Evolutionary conservation across 2,888 invertebrate genomes (phyloP).

Genomic region (Zaprionus lineosus): DNA sequence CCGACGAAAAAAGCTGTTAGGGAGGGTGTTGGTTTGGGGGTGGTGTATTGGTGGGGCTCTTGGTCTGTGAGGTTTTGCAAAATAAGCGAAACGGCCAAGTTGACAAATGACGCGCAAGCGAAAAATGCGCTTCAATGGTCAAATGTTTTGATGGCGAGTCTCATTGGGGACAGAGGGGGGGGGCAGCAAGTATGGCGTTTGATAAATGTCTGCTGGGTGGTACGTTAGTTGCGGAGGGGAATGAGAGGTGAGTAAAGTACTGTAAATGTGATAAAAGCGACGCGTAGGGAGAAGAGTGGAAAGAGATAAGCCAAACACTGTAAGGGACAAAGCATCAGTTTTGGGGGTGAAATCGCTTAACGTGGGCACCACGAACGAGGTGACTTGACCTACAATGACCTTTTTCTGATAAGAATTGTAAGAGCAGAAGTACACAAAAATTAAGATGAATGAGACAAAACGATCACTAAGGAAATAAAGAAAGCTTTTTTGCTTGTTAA

Average conservation of each 20-base stretch:
- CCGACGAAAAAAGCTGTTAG: conserved; percentile 11
- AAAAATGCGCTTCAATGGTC: conserved; percentile 76
- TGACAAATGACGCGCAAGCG: conserved; percentile 76
- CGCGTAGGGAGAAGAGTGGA: conserved; percentile 19
- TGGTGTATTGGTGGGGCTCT: not conserved
- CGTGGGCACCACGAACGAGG: not conserved
- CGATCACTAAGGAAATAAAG: too few species aligned
- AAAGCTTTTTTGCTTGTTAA: too few species aligned
- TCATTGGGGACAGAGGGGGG: not conserved
- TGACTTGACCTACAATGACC: conserved; percentile 31
- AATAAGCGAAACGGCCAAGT: conserved; percentile 41
- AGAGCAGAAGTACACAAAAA: too few species aligned
- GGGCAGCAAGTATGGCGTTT: conserved; percentile 7
- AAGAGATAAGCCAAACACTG: conserved; percentile 35
- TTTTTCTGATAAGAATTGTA: conserved; percentile 34
- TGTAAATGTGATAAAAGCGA: conserved; percentile 36
- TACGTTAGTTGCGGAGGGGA: not conserved
- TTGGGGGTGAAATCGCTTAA: too few species aligned
- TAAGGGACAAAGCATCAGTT: not conserved
- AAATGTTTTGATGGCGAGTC: conserved; percentile 54
- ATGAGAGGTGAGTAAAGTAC: conserved; percentile 44
- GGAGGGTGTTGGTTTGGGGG: not conserved
- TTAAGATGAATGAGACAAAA: too few species aligned
- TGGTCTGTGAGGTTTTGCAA: not conserved
- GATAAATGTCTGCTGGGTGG: conserved; percentile 21